These are phyloP conservation scores for Spondyliosoma cantharus DNA, from an alignment of 2,797 vertebrate species.

Conservation along the genomic window DNA sequence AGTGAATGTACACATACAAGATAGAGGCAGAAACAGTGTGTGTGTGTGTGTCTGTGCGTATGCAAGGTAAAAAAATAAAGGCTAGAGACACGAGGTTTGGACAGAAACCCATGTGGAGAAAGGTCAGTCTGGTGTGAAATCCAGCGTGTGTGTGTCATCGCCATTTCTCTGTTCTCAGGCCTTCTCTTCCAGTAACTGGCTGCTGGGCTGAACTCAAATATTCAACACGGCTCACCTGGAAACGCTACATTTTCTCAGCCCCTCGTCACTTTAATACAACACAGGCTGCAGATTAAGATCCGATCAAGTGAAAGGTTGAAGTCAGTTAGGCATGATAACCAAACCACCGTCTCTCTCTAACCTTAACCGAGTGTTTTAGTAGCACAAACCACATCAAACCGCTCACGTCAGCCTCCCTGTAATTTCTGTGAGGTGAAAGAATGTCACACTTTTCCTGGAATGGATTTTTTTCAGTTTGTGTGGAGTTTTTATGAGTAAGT, in stretches of 20 bases:
- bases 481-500: background rate
- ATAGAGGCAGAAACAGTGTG: background rate
- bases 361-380: background rate
- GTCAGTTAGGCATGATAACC: background rate
- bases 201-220: conserved; percentile 20
- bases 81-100: background rate
- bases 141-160: conserved; percentile 73
- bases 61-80: background rate
- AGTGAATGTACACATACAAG: background rate
- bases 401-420: background rate
- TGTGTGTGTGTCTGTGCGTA: background rate
- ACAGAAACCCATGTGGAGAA: conserved; percentile 43
- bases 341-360: background rate
- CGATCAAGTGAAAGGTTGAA: background rate
- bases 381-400: background rate
- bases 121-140: conserved; percentile 79
- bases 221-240: conserved; percentile 44
- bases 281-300: background rate
- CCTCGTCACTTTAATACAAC: background rate
- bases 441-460: background rate
- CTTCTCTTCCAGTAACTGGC: conserved; percentile 58
- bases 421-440: background rate
- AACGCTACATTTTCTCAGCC: background rate
- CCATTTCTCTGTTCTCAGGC: conserved; percentile 63
- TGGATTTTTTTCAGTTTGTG: background rate